phyloP scores from a whole-genome alignment of 2,113 vertebrate genomes.

The Ptilonorhynchus violaceus region DNA sequence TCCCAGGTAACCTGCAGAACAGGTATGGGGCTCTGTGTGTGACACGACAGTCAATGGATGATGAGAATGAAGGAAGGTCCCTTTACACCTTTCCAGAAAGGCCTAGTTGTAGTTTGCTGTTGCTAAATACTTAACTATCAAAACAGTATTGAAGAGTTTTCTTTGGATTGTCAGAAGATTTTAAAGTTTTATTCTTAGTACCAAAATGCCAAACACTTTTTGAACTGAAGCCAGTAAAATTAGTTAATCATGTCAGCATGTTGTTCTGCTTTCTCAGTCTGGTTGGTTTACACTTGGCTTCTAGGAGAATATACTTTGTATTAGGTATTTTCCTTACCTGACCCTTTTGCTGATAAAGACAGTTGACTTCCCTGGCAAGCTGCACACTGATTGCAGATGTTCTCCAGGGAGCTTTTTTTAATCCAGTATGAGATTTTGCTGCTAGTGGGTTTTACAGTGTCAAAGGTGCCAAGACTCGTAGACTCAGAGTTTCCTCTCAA shows the following conservation, averaged over 20 bases:
- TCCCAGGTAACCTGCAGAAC: neutral
- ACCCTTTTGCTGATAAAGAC: neutral
- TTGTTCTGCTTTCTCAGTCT: neutral
- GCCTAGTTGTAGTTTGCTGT: neutral
- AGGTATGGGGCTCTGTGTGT: neutral
- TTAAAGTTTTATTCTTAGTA: neutral
- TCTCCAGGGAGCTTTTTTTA: neutral
- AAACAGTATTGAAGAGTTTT: neutral
- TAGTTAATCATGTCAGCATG: fast-evolving
- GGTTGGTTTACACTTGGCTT: neutral
- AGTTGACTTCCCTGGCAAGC: neutral
- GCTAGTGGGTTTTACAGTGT: neutral
- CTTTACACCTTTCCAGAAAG: neutral
- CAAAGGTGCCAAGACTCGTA: neutral
- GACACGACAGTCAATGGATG: neutral
- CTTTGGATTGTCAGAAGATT: neutral
- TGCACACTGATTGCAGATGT: neutral
- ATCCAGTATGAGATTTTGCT: neutral
- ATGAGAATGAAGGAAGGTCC: neutral
- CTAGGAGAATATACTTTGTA: neutral
- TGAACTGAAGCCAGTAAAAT: neutral
- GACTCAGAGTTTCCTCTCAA: neutral
- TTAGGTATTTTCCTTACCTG: neutral
- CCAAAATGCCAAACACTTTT: neutral
- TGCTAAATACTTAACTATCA: neutral